Evolutionary conservation across 2,797 vertebrate genomes (phyloP).

Genomic region (Psittacula echo): DNA sequence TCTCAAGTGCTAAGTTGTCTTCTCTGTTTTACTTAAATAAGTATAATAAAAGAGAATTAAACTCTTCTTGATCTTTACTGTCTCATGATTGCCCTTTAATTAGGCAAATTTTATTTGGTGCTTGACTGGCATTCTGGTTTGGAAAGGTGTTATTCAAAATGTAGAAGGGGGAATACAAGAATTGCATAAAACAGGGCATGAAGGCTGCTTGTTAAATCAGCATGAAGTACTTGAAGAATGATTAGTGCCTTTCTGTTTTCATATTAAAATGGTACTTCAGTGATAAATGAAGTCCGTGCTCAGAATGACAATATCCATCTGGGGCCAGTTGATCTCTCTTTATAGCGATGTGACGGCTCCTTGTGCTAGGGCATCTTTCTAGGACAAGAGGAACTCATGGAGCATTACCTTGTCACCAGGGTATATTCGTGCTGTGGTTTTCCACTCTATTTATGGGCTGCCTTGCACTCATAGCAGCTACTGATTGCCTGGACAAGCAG

Average conservation of each 20-base stretch:
- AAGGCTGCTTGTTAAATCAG: neutral
- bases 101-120: neutral
- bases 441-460: neutral
- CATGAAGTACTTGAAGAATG: neutral
- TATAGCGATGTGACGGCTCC: accelerated
- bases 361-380: neutral
- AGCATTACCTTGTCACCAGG: neutral
- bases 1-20: neutral
- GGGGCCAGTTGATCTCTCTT: neutral
- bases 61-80: neutral
- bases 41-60: neutral
- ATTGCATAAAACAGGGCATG: neutral
- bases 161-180: neutral
- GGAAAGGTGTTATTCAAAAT: neutral
- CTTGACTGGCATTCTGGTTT: neutral
- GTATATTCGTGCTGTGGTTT: neutral
- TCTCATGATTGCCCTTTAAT: neutral
- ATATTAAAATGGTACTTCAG: neutral
- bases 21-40: neutral
- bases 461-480: neutral
- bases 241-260: neutral
- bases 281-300: neutral
- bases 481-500: neutral
- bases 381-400: neutral
- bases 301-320: neutral